phyloP scores from a whole-genome alignment of 2,113 vertebrate genomes.

The Anthoscopus minutus region DNA sequence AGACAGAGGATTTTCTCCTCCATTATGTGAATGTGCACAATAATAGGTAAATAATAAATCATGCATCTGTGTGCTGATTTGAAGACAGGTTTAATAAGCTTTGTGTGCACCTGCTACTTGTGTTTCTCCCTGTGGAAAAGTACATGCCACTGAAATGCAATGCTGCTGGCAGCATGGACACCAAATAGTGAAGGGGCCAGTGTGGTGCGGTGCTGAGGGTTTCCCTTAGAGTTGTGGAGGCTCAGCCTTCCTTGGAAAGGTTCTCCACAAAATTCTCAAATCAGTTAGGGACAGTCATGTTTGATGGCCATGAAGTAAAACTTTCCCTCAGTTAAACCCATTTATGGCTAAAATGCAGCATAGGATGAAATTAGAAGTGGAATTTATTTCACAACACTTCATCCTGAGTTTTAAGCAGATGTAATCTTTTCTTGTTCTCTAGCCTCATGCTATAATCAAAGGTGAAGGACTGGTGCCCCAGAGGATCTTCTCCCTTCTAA shows the following conservation, averaged over 20 bases:
- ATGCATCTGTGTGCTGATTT: neutral
- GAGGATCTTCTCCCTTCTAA: neutral
- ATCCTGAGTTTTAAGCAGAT: neutral
- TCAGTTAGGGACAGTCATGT: accelerated
- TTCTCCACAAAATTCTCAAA: neutral
- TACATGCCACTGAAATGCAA: neutral
- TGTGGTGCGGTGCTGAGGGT: neutral
- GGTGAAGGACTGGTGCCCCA: neutral
- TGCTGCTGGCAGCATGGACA: neutral
- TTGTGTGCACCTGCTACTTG: neutral
- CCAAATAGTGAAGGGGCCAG: accelerated
- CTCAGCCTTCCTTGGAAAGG: neutral
- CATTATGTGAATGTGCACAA: neutral
- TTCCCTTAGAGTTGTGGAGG: neutral
- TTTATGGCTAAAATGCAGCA: neutral
- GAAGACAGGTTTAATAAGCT: neutral
- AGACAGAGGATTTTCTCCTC: neutral
- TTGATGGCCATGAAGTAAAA: neutral
- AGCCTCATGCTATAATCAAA: neutral
- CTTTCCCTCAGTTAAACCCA: neutral
- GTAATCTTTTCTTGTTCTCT: neutral
- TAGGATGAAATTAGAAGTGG: neutral
- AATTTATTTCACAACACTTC: neutral
- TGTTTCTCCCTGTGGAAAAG: neutral
- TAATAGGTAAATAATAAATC: neutral